These are phyloP conservation scores for Bombus waltoni DNA, from an alignment of 1,140 invertebrate genomes.

Conservation along the genomic window DNA sequence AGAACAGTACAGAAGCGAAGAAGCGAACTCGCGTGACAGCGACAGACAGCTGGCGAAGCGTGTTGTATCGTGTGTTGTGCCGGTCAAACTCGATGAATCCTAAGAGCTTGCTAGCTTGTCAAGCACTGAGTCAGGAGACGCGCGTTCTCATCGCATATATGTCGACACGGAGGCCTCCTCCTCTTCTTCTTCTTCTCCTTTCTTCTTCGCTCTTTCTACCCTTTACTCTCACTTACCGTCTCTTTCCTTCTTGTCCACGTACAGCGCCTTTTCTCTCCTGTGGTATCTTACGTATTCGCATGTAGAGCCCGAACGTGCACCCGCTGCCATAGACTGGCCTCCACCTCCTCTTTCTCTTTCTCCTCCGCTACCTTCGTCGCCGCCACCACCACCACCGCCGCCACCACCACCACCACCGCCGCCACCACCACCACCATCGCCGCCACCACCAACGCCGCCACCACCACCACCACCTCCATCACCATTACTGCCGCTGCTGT, in stretches of 20 bases:
- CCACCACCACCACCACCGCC: not conserved
- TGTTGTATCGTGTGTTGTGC: slow-evolving; percentile 8
- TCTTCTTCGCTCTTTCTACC: slow-evolving; percentile 34
- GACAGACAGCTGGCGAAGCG: slow-evolving; percentile 27
- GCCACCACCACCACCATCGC: slow-evolving; percentile 8
- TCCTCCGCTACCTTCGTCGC: slow-evolving; percentile 22
- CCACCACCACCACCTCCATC: not conserved
- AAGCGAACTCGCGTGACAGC: slow-evolving; percentile 45
- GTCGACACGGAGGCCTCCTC: slow-evolving; percentile 76
- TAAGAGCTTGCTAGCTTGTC: slow-evolving; percentile 81
- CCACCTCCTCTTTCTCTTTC: slow-evolving; percentile 32
- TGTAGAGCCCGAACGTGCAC: slow-evolving; percentile 65
- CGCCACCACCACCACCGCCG: not conserved
- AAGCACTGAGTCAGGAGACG: slow-evolving; percentile 82
- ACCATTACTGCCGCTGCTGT: not conserved
- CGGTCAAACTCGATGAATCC: slow-evolving; percentile 70
- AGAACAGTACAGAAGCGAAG: slow-evolving; percentile 21
- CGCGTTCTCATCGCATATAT: slow-evolving; percentile 81
- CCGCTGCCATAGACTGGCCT: slow-evolving; percentile 45
- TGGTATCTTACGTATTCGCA: slow-evolving; percentile 79
- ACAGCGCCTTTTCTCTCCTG: slow-evolving; percentile 53
- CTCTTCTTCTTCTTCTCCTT: slow-evolving; percentile 59
- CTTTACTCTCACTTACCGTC: slow-evolving; percentile 35
- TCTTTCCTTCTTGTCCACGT: slow-evolving; percentile 35
- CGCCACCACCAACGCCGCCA: not conserved